These are phyloP conservation scores for Styela clava DNA, from an alignment of 23 tunicate species.

Conservation along the genomic window DNA sequence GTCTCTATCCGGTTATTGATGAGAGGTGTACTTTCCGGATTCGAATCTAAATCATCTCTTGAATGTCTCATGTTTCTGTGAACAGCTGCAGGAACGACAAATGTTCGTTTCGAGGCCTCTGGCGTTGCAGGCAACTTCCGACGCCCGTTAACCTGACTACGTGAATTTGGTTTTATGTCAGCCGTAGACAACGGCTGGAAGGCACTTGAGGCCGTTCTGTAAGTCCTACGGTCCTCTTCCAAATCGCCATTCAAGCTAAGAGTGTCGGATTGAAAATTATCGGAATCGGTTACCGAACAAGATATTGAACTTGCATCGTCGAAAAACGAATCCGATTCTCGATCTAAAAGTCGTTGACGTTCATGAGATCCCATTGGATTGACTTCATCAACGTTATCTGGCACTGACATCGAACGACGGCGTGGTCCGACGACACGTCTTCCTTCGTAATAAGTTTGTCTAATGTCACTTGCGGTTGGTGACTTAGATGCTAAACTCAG, in stretches of 20 bases:
- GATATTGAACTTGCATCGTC: background rate
- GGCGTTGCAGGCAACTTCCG: conserved; percentile 24
- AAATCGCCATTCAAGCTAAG: background rate
- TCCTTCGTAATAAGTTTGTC: background rate
- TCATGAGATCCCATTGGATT: background rate
- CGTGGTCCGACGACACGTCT: background rate
- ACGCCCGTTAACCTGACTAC: background rate
- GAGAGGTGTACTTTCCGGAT: conserved; percentile 14
- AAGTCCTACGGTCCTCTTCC: background rate
- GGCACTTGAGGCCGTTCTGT: conserved; percentile 5
- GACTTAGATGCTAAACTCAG: background rate
- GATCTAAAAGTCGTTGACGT: background rate
- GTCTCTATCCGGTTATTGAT: conserved; percentile 7
- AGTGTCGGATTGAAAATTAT: conserved; percentile 5
- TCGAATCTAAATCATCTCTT: background rate
- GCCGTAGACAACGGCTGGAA: background rate
- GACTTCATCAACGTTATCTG: background rate
- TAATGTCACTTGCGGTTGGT: conserved; percentile 19
- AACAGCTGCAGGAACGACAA: conserved; percentile 6
- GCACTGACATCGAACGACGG: background rate
- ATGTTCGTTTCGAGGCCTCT: conserved; percentile 4
- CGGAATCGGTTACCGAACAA: background rate
- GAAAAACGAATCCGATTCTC: conserved; percentile 21
- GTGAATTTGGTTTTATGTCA: background rate
- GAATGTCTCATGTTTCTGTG: conserved; percentile 4